Evolutionary conservation across 2,797 vertebrate species (phyloP).

Genomic region (Thalassophryne amazonica): DNA sequence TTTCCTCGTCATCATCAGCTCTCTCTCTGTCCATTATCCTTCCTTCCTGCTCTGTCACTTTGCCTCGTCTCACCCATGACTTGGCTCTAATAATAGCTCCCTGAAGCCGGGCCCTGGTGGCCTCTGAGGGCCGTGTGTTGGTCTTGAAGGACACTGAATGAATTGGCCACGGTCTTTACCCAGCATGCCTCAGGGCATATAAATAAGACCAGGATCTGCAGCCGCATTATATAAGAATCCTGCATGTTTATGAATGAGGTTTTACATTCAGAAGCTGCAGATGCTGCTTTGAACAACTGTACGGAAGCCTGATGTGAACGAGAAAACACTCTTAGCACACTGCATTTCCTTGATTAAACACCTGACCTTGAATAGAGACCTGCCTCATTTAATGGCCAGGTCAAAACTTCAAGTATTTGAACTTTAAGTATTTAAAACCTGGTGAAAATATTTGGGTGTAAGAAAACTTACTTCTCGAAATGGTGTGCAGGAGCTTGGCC

Average conservation of each 20-base stretch:
- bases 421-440: no score
- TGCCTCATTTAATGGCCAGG: no score
- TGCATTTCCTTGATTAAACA: no score
- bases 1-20: conserved; percentile 10
- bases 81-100: conserved; percentile 73
- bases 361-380: no score
- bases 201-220: conserved; percentile 60
- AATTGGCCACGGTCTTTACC: conserved; percentile 46
- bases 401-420: no score
- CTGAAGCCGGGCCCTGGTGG: conserved; percentile 54
- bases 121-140: conserved; percentile 51
- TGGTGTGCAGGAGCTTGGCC: no score
- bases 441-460: no score
- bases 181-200: conserved; percentile 47
- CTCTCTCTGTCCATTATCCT: conserved; percentile 9
- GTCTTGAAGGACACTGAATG: conserved; percentile 73
- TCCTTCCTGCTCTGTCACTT: conserved; percentile 61
- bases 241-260: conserved; percentile 73
- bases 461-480: no score
- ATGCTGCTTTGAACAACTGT: conserved; percentile 28
- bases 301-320: no score
- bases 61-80: conserved; percentile 60
- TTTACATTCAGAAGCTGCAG: conserved; percentile 64
- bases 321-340: no score
- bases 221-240: conserved; percentile 70